These are phyloP conservation scores for Mycalesis mineus DNA, from an alignment of 2,888 invertebrate species.

Conservation along the genomic window DNA sequence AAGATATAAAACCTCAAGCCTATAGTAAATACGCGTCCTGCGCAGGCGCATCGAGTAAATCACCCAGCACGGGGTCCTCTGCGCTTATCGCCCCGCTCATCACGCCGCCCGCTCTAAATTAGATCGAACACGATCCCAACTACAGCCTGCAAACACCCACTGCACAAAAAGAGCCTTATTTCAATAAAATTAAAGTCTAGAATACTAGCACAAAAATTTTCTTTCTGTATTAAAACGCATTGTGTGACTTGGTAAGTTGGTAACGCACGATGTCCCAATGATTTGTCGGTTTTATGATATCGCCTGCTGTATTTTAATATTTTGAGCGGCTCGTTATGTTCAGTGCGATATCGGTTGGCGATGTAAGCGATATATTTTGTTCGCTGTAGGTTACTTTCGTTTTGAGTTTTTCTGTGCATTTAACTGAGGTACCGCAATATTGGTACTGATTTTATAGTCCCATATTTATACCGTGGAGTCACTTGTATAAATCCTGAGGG, in stretches of 20 bases:
- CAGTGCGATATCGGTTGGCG: constrained; percentile 24
- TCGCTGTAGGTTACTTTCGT: constrained; percentile 1
- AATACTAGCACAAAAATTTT: neutral
- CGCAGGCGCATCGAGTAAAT: constrained; percentile 47
- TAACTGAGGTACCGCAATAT: neutral
- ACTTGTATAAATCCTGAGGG: too few species aligned
- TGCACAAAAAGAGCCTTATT: neutral
- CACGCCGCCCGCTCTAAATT: constrained; percentile 55
- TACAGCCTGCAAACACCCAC: constrained; percentile 1
- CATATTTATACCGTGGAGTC: too few species aligned
- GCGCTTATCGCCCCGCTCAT: constrained; percentile 52
- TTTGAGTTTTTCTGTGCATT: neutral
- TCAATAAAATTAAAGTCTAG: neutral
- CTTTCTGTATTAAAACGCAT: neutral
- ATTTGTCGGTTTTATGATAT: constrained; percentile 53
- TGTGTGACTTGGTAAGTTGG: constrained; percentile 15
- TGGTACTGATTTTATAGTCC: too few species aligned
- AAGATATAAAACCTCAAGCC: constrained; percentile 22
- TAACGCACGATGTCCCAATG: constrained; percentile 39
- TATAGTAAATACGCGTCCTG: constrained; percentile 30
- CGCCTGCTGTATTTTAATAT: constrained; percentile 30
- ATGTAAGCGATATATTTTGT: constrained; percentile 10
- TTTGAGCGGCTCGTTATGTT: constrained; percentile 22
- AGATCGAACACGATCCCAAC: constrained; percentile 45
- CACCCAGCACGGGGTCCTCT: constrained; percentile 55